Evolutionary conservation across 2,113 vertebrate genomes (phyloP), one percentile per base, ranked within the genome.

Genomic region (Steatornis caripensis): DNA sequence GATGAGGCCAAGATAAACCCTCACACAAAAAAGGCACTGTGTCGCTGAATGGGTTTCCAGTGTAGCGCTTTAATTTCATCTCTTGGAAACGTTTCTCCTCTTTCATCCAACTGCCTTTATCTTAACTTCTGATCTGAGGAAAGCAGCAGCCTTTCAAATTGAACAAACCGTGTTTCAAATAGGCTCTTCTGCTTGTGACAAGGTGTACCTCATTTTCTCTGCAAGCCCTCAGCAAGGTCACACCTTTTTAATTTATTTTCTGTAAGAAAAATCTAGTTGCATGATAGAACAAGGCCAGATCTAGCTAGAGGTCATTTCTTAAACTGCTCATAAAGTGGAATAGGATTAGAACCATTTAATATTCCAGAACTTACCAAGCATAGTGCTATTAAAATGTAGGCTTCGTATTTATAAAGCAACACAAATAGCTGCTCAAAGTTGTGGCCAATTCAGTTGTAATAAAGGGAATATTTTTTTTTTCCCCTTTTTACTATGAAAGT

Each of bases 151-250:
- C 98, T 98, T 99, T 99, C 99, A 98, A 99, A 98, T 98, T 98
- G 98, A 99, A 99, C 99, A 99, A 98, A 98, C 98, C 97, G 83
- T 97, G 98, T 98, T 98, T 98, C 98, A 98, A 99, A 99, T 98
- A 98, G 98, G 98, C 97, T 98, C 98, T 98, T 99, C 98, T 98
- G 98, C 98, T 97, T 91, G 98, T 98, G 98, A 99, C 99, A 99
- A 99, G 98, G 99, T 99, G 99, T 99, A 98, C 98, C 99, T 99
- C 98, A 99, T 99, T 99, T 99, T 98, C 98, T 98, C 99, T 98
- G 97, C 98, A 97, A 98, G 99, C 98, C 98, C 98, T 98, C 98
- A 99, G 99, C 99, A 99, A 99, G 99, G 99, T 99, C 99, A 99
- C 98, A 98, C 97, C 98, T 99, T 98, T 99, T 99, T 98, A 98